Evolutionary conservation across 2,888 invertebrate genomes (phyloP).

Genomic region (Lepas anatifera): DNA sequence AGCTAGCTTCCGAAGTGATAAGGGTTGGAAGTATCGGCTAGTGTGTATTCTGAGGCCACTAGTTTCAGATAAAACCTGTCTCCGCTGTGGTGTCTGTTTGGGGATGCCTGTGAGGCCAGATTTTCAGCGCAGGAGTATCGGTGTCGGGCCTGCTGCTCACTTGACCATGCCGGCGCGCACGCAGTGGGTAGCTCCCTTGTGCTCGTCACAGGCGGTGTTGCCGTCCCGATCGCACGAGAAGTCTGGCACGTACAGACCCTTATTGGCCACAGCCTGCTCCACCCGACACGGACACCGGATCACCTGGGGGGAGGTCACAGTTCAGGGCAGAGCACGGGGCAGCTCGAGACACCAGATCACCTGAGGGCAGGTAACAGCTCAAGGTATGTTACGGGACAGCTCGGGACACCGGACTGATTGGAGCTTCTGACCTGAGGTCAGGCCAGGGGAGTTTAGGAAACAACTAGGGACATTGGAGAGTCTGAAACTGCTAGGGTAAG

Average conservation of each 20-base stretch:
- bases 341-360: too few relatives aligned
- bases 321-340: neutral
- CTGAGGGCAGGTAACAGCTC: neutral
- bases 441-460: too few relatives aligned
- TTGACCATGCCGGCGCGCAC: constrained; percentile 80
- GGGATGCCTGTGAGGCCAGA: too few relatives aligned
- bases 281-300: constrained; percentile 76
- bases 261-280: constrained; percentile 79
- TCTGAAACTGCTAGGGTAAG: too few relatives aligned
- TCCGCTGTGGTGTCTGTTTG: too few relatives aligned
- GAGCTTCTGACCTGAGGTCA: too few relatives aligned
- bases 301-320: constrained; percentile 16
- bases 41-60: too few relatives aligned
- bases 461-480: too few relatives aligned
- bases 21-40: too few relatives aligned
- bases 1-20: too few relatives aligned
- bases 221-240: constrained; percentile 81
- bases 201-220: constrained; percentile 70
- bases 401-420: constrained; percentile 34
- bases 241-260: constrained; percentile 84
- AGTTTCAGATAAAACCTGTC: too few relatives aligned
- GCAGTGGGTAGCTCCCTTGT: constrained; percentile 82
- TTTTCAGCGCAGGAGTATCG: too few relatives aligned
- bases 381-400: neutral
- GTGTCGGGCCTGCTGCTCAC: constrained; percentile 42